Percentiles rank a stretch among this genome's conserved stretches.
Conservation (phyloP, 2,888 invertebrate species). For the Drosophila bunnanda region DNA sequence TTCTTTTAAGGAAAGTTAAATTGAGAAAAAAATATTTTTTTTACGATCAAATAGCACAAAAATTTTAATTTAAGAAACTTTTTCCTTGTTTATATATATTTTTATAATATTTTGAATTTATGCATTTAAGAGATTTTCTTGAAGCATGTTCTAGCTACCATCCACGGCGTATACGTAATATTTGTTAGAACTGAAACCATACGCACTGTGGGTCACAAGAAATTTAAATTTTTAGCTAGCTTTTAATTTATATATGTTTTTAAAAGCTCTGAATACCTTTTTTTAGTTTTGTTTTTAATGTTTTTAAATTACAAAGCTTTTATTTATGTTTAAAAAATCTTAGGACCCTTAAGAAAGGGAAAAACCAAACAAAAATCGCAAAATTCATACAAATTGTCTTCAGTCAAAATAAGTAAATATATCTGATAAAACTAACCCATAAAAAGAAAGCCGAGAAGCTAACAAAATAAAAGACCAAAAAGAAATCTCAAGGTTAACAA, state of each 20-base stretch:
- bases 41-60: no score
- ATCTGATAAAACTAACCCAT: not conserved
- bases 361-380: not conserved
- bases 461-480: not conserved
- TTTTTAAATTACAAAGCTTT: not conserved
- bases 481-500: not conserved
- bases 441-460: not conserved
- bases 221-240: no score
- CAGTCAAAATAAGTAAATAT: not conserved
- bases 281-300: no score
- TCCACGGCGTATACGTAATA: not conserved
- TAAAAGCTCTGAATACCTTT: not conserved
- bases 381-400: not conserved
- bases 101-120: not conserved
- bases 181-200: not conserved
- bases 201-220: slow-evolving; percentile 2
- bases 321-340: not conserved
- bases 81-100: no score
- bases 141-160: not conserved
- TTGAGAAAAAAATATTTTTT: no score
- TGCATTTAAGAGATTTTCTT: not conserved
- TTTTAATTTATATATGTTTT: not conserved
- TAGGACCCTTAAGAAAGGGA: not conserved
- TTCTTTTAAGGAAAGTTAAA: no score
- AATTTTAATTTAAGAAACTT: not conserved